A percentile compares a stretch with the other conserved stretches of the same genome.
Conservation (phyloP, 2,888 invertebrate species). For the Patella ulyssiponensis region DNA sequence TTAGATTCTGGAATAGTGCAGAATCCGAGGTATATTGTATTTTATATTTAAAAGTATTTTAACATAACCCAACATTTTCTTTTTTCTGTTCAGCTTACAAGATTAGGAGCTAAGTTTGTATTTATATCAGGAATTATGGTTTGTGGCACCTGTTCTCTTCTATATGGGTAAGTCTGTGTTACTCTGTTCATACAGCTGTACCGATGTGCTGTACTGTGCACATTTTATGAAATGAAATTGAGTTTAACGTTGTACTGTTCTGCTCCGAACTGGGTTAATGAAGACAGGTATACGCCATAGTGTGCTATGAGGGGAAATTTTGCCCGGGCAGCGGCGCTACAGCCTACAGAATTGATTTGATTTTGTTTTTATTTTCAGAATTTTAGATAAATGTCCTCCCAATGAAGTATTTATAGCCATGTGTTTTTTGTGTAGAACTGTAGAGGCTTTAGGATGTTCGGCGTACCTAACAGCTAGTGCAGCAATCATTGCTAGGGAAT, state of each 20-base stretch:
- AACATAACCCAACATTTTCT: too few species aligned
- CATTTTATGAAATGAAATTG: background rate
- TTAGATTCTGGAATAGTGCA: too few species aligned
- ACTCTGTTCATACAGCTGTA: background rate
- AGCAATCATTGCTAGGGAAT: constrained; percentile 83
- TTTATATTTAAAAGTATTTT: too few species aligned
- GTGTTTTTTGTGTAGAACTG: constrained; percentile 81
- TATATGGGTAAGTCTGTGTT: constrained; percentile 77
- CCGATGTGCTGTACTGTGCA: background rate
- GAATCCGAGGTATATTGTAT: too few species aligned
- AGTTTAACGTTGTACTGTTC: too few species aligned
- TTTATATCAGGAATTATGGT: constrained; percentile 82
- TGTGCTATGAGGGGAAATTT: too few species aligned
- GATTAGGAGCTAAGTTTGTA: constrained; percentile 82
- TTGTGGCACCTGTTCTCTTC: constrained; percentile 81
- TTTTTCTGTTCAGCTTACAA: constrained; percentile 77
- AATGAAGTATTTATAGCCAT: constrained; percentile 78
- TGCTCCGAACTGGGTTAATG: too few species aligned
- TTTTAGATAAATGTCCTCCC: constrained; percentile 79
- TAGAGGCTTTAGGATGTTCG: constrained; percentile 82
- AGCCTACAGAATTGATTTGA: too few species aligned
- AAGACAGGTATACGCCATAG: too few species aligned
- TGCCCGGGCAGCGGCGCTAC: too few species aligned
- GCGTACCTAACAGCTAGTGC: constrained; percentile 85
- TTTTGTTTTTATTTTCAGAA: constrained; percentile 71